A percentile compares a stretch with the other conserved stretches of the same genome.
phyloP scores from a whole-genome alignment of 2,797 vertebrate genomes.

The Pyrocephalus nanus region DNA sequence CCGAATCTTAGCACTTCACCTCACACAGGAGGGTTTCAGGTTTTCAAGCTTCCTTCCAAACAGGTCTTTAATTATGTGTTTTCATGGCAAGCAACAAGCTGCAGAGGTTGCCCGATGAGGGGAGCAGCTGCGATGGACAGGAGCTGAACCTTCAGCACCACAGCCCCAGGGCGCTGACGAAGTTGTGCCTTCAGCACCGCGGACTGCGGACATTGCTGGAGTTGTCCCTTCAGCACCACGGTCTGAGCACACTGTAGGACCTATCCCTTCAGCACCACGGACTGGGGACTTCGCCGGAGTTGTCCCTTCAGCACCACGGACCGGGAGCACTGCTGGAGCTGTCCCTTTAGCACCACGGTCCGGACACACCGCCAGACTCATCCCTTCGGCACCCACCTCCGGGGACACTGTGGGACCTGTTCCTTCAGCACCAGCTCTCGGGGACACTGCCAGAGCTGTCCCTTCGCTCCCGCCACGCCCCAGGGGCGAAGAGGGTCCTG shows the following conservation, averaged over 20 bases:
- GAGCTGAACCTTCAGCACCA: neutral
- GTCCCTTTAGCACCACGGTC: neutral
- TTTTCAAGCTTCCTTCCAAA: neutral
- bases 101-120: neutral
- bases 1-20: neutral
- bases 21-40: neutral
- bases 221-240: neutral
- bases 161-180: neutral
- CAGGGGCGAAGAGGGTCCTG: neutral
- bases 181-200: neutral
- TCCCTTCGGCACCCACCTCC: neutral
- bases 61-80: fast-evolving
- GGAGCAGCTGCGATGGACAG: fast-evolving
- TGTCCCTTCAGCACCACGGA: neutral
- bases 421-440: neutral
- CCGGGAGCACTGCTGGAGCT: neutral
- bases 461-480: fast-evolving
- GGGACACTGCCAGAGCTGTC: neutral
- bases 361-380: neutral
- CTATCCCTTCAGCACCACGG: neutral
- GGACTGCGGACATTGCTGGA: neutral
- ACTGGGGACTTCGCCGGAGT: neutral
- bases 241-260: neutral
- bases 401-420: neutral
- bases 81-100: neutral